These are phyloP conservation scores for Ladona fulva DNA, from an alignment of 1,140 invertebrate genomes.

Conservation along the genomic window DNA sequence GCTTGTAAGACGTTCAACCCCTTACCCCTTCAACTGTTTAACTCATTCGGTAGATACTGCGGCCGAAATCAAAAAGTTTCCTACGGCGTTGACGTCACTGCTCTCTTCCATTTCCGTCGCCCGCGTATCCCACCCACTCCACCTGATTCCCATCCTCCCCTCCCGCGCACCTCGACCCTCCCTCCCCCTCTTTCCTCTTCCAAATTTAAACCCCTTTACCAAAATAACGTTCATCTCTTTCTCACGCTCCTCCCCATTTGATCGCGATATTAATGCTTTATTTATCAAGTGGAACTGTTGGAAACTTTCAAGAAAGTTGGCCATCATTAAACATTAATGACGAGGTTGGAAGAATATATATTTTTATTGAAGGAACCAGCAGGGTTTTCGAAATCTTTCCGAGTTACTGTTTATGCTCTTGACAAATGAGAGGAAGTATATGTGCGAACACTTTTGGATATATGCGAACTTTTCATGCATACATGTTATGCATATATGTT, in stretches of 20 bases:
- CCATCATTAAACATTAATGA: no score
- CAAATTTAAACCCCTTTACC: neutral
- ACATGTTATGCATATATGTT: no score
- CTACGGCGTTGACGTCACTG: neutral
- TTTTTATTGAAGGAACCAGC: no score
- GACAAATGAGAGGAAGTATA: no score
- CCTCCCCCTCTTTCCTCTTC: neutral
- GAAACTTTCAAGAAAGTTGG: no score
- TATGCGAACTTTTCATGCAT: no score
- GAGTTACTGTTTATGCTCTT: no score
- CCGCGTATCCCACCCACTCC: neutral
- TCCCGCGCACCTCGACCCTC: neutral
- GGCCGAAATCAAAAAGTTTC: neutral
- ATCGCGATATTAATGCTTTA: no score
- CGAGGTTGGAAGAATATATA: no score
- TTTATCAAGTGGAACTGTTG: no score
- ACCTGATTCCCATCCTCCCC: neutral
- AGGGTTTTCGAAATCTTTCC: no score
- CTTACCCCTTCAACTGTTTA: neutral
- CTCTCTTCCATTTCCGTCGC: neutral
- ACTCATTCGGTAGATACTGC: neutral
- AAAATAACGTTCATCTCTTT: neutral
- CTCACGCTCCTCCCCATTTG: neutral
- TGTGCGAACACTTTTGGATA: no score
- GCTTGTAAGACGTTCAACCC: neutral